Percentiles rank a stretch among this genome's conserved stretches.
Conservation (phyloP, 37 sponge, comb jelly and placozoan genomes). For the Hexactinellida sp. region DNA sequence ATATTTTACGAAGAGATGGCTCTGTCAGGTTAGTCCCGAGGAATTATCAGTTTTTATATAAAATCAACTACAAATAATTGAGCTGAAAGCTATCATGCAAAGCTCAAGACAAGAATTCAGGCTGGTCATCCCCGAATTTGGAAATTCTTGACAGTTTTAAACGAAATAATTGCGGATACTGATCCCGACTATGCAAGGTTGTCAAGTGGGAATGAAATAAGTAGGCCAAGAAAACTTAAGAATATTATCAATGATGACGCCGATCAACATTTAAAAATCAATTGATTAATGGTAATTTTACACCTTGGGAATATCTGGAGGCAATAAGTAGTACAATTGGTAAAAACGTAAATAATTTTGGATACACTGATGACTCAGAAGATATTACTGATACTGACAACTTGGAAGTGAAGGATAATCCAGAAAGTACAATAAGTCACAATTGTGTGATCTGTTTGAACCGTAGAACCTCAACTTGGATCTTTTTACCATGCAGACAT, state of each 20-base stretch:
- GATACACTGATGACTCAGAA: background rate
- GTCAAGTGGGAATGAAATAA: background rate
- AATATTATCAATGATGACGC: background rate
- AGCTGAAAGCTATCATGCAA: background rate
- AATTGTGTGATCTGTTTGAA: background rate
- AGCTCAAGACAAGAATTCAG: background rate
- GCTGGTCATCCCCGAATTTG: background rate
- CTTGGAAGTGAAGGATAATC: background rate
- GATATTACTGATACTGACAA: background rate
- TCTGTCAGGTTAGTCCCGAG: background rate
- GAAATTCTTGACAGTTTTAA: background rate
- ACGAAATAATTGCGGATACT: background rate
- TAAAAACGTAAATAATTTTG: background rate
- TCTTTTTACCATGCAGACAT: background rate
- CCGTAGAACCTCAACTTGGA: background rate
- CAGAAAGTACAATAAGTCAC: background rate
- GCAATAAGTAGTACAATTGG: background rate
- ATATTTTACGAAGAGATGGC: background rate
- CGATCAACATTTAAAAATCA: background rate
- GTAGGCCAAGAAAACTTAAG: background rate
- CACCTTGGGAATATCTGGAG: background rate
- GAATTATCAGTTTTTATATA: background rate
- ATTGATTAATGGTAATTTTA: background rate
- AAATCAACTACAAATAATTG: background rate
- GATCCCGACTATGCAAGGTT: background rate